Percentiles rank a stretch among this genome's conserved stretches.
phyloP scores from a whole-genome alignment of 2,888 invertebrate genomes.

The Acleris laterana region DNA sequence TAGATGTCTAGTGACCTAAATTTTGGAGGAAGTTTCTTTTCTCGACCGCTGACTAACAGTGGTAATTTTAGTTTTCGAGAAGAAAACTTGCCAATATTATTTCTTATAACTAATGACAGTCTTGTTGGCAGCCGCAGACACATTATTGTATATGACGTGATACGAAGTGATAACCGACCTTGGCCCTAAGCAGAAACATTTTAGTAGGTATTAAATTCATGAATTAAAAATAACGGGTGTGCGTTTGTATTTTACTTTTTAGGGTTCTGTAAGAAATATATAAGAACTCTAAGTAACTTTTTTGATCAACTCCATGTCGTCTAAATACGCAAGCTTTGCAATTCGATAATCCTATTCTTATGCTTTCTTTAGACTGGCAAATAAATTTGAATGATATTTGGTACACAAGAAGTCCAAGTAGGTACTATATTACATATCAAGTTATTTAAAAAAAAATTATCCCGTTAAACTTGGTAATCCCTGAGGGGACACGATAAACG shows the following conservation, averaged over 20 bases:
- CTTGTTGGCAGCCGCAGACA: constrained; percentile 43
- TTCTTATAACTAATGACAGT: constrained; percentile 42
- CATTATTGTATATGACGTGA: constrained; percentile 21
- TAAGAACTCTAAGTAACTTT: too few relatives aligned
- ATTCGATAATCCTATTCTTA: too few relatives aligned
- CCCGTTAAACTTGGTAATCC: too few relatives aligned
- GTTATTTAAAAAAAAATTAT: too few relatives aligned
- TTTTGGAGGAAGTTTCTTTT: constrained; percentile 38
- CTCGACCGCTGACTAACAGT: constrained; percentile 41
- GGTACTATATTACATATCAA: too few relatives aligned
- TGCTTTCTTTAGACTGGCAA: too few relatives aligned
- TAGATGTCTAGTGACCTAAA: constrained; percentile 46
- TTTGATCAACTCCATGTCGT: too few relatives aligned
- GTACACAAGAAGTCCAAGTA: too few relatives aligned
- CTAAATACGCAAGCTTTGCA: too few relatives aligned
- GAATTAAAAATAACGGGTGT: neutral
- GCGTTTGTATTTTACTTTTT: neutral
- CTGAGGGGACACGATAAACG: too few relatives aligned
- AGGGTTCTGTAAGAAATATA: too few relatives aligned
- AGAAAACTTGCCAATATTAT: constrained; percentile 44
- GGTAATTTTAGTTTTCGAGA: constrained; percentile 44
- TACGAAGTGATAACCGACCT: constrained; percentile 17
- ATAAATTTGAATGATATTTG: too few relatives aligned
- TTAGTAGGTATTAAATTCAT: neutral
- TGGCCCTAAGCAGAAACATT: constrained; percentile 15